A percentile compares a stretch with the other conserved stretches of the same genome.
Conservation (phyloP, 2,113 vertebrate genomes). For the pig (Sus scrofa) region DNA sequence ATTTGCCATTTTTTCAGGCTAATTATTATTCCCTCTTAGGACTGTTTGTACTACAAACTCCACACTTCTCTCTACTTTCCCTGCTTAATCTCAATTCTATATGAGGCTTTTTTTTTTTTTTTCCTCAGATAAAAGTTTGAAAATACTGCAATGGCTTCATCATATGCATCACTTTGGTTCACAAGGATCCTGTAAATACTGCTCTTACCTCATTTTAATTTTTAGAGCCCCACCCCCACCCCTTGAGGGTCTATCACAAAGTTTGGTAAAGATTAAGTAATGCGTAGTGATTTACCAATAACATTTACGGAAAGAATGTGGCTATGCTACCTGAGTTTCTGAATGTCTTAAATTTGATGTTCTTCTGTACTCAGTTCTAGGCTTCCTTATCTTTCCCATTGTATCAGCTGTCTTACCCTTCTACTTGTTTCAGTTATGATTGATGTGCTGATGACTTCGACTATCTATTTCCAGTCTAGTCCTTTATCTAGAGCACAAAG, state of each 20-base stretch:
- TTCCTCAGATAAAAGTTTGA: background rate
- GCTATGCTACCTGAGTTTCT: background rate
- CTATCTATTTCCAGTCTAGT: background rate
- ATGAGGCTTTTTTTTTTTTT: background rate
- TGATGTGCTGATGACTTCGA: background rate
- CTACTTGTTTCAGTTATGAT: background rate
- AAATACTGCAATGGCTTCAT: slow-evolving; percentile 38
- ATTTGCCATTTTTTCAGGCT: background rate
- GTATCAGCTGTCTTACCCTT: background rate
- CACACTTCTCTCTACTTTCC: background rate
- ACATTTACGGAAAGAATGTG: background rate
- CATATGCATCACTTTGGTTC: background rate
- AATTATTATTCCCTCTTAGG: background rate
- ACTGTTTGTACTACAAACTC: background rate
- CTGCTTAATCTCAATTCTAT: background rate
- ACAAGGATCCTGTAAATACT: background rate
- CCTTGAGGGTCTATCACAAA: background rate
- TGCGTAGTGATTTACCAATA: background rate
- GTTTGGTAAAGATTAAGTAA: background rate
- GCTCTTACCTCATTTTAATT: slow-evolving; percentile 7
- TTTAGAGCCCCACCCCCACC: background rate
- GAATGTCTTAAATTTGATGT: background rate
- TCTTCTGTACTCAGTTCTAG: background rate
- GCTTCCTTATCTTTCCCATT: background rate
- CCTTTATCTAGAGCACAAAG: background rate